These are phyloP conservation scores for Chromis chromis DNA, from an alignment of 2,797 vertebrate species.

Conservation along the genomic window DNA sequence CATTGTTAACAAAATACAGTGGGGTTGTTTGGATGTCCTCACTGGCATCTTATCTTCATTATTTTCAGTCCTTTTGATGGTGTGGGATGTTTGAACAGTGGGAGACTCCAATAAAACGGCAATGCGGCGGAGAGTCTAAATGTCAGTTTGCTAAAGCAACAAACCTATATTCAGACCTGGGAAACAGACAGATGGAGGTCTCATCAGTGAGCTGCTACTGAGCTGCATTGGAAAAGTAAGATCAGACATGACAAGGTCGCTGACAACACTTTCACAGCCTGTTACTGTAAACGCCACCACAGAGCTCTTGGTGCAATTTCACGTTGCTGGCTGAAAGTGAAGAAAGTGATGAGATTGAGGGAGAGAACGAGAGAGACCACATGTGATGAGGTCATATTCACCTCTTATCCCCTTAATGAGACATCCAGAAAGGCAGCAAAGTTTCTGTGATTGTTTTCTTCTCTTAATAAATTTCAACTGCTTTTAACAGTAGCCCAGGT, in stretches of 20 bases:
- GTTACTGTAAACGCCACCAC: slow-evolving; percentile 19
- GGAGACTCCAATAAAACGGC: slow-evolving; percentile 5
- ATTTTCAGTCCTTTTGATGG: not conserved
- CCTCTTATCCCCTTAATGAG: not conserved
- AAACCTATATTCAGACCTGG: slow-evolving; percentile 10
- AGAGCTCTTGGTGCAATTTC: slow-evolving; percentile 23
- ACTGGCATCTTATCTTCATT: slow-evolving; percentile 6
- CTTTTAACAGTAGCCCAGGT: not conserved
- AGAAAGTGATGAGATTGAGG: not conserved
- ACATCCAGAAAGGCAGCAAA: not conserved
- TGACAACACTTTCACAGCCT: slow-evolving; percentile 40
- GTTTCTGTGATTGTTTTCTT: slow-evolving; percentile 8
- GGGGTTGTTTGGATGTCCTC: not conserved
- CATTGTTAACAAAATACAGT: not conserved
- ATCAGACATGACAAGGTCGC: slow-evolving; percentile 46
- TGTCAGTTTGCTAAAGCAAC: slow-evolving; percentile 6
- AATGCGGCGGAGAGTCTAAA: not conserved
- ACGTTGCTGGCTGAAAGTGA: not conserved
- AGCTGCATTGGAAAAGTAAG: slow-evolving; percentile 10
- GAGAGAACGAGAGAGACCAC: not conserved
- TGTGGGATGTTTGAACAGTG: slow-evolving; percentile 12
- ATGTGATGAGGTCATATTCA: slow-evolving; percentile 2
- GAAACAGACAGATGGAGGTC: slow-evolving; percentile 19
- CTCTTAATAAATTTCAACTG: not conserved
- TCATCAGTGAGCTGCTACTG: slow-evolving; percentile 3